A percentile compares a stretch with the other conserved stretches of the same genome.
Conservation (phyloP, 2,797 vertebrate species). For the Pachyuromys duprasi region DNA sequence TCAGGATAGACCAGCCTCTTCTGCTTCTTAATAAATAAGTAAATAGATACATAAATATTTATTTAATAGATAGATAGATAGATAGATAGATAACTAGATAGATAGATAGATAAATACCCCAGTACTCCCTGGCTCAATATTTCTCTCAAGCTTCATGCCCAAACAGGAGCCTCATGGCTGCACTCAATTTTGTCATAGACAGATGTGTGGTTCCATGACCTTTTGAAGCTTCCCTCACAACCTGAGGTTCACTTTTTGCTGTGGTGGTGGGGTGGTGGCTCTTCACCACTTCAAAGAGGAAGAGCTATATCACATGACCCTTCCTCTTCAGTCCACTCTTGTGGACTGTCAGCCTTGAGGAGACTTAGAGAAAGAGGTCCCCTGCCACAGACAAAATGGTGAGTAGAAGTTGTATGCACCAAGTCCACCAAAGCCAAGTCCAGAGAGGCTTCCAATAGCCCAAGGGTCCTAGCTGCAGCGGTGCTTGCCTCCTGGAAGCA, state of each 20-base stretch:
- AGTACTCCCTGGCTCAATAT: background rate
- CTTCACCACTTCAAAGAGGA: background rate
- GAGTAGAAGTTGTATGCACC: background rate
- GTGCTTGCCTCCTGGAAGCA: background rate
- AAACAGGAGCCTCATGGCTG: background rate
- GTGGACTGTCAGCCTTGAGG: background rate
- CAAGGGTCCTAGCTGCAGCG: rapidly evolving
- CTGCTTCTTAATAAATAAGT: too few species aligned
- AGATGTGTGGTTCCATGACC: background rate
- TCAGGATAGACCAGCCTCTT: background rate
- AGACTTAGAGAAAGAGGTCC: background rate
- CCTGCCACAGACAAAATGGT: background rate
- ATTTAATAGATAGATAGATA: too few species aligned
- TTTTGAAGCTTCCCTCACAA: background rate
- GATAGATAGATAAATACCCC: background rate
- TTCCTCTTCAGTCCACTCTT: background rate
- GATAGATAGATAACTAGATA: too few species aligned
- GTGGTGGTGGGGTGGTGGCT: background rate
- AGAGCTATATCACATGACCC: background rate
- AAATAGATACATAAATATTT: too few species aligned
- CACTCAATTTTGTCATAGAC: background rate
- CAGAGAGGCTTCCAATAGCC: background rate
- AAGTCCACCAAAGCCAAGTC: background rate
- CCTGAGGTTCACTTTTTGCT: background rate
- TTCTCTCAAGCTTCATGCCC: background rate